phyloP scores from a whole-genome alignment of 1,140 invertebrate genomes.

The Condylostylus longicornis region DNA sequence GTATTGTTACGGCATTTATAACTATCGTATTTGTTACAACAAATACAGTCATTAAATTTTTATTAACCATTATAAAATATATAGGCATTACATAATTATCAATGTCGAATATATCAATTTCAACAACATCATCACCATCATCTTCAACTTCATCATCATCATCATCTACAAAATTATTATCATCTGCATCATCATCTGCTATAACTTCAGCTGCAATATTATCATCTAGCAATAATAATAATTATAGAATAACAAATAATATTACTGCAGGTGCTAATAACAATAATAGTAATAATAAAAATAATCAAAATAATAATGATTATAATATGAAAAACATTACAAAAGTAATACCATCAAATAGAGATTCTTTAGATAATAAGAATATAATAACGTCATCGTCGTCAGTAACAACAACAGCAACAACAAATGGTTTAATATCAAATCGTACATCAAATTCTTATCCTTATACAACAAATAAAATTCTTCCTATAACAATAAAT shows the following conservation, averaged over 20 bases:
- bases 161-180: not conserved
- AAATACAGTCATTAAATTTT: too few species aligned
- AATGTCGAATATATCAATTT: conserved; percentile 1
- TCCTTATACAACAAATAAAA: not conserved
- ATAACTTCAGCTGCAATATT: not conserved
- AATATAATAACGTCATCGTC: not conserved
- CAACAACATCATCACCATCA: not conserved
- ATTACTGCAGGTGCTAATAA: not conserved
- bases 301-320: conserved; percentile 3
- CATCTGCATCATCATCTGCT: not conserved
- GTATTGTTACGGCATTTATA: too few species aligned
- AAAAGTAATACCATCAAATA: not conserved
- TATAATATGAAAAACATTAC: conserved; percentile 3
- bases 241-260: not conserved
- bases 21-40: too few species aligned
- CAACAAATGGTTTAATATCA: not conserved
- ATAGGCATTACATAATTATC: too few species aligned
- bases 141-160: not conserved
- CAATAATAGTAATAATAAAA: not conserved
- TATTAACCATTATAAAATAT: too few species aligned
- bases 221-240: not conserved
- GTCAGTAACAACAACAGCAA: not conserved
- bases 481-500: not conserved
- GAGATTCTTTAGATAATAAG: too few species aligned
- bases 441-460: not conserved